Base-by-base conservation (phyloP, 2,113 vertebrate species). In the Chaetorhynchus papuensis region DNA sequence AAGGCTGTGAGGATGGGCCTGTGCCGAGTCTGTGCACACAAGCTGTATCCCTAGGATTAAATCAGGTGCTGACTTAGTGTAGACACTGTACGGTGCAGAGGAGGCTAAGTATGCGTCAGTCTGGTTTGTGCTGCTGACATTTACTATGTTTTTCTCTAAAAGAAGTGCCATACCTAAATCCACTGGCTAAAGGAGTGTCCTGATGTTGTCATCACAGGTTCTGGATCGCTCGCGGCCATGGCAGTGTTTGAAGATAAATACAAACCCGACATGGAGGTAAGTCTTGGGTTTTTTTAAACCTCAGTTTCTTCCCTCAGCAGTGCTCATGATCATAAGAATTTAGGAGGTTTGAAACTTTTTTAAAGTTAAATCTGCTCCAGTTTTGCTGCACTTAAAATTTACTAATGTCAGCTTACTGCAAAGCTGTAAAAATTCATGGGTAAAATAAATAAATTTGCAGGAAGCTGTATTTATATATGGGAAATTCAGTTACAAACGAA, bases 181-280 rank as follows among this genome's bases (percentile, higher is more conserved):
- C 11, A 4, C 16, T n/a, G 41, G 33, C 41, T 90, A 42, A 95
- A 27, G 35, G 19, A 28, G 21, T 54, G 61, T 77, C 63, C 91
- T 68, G 17, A 59, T 86, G 94, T 94, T 87, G 90, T 90, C 96
- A 21, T 96, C 72, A 1, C 91, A 99, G 99, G 99, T 71, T 99
- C 99, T 54, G 99, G 99, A 21, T 99, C 99, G 2, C 97, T 99
- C 78, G 99, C 99, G 61, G 99, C 99, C 52, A 99, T 99, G 99
- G 99, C 99, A 9, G 98, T 99, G 33, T 99, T 99, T 95, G 99
- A 99, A 97, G 99, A 99, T 94, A 98, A 99, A 82, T 99, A 98
- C 97, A 99, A 98, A 89, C 98, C 98, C 3, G 97, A 99, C 79
- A 99, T 99, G 99, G 99, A 99, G 99, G 99, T 99, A 96, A 96